A percentile compares a stretch with the other conserved stretches of the same genome.
Evolutionary conservation across 2,113 vertebrate genomes (phyloP).

Genomic region (Typhlomys cinereus): DNA sequence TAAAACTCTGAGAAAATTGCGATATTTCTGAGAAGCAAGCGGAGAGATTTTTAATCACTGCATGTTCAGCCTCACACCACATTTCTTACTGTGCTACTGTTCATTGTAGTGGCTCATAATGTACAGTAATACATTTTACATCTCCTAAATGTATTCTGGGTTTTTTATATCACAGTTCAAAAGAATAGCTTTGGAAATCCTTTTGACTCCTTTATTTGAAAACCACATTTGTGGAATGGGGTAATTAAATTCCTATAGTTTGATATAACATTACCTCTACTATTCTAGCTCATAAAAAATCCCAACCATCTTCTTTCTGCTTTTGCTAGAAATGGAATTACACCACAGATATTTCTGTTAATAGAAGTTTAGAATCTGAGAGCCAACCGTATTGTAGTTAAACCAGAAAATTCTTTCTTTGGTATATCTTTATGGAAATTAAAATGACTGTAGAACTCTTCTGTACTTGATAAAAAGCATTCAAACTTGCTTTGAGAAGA

Average conservation of each 20-base stretch:
- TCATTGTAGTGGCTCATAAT: constrained; percentile 12
- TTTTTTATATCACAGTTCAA: constrained; percentile 64
- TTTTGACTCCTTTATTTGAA: constrained; percentile 78
- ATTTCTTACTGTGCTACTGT: constrained; percentile 15
- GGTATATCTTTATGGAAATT: constrained; percentile 72
- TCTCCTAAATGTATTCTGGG: constrained; percentile 56
- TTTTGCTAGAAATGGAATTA: constrained; percentile 72
- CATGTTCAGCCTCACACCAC: not conserved
- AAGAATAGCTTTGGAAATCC: constrained; percentile 72
- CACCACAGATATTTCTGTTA: constrained; percentile 65
- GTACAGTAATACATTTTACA: constrained; percentile 71
- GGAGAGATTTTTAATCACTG: constrained; percentile 58
- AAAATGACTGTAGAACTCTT: constrained; percentile 78
- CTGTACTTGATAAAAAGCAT: constrained; percentile 71
- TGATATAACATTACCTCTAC: constrained; percentile 68
- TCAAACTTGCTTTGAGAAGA: constrained; percentile 66
- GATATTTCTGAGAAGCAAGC: constrained; percentile 23
- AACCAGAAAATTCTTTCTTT: constrained; percentile 66
- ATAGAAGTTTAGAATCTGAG: constrained; percentile 69
- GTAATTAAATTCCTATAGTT: constrained; percentile 80
- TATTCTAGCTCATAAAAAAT: constrained; percentile 69
- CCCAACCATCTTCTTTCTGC: constrained; percentile 55
- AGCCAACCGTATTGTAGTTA: constrained; percentile 72
- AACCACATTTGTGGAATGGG: constrained; percentile 74
- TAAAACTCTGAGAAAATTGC: constrained; percentile 53